Conservation (phyloP, 2,888 invertebrate genomes). For the Ormyrus pomaceus region DNA sequence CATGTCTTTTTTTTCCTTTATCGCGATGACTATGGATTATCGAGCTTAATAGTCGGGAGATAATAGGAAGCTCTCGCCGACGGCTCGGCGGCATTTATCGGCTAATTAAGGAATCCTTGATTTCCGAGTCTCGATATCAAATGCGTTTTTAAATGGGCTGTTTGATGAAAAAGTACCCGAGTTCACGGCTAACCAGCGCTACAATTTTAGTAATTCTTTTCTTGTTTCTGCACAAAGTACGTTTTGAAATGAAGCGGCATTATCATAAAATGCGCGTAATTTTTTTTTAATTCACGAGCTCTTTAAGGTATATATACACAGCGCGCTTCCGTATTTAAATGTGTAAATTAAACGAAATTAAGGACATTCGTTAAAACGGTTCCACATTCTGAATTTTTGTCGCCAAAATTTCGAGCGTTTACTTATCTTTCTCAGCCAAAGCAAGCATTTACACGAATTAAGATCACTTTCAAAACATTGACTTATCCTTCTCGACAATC, state of each 20-base stretch:
- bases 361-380: constrained; percentile 13
- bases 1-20: neutral
- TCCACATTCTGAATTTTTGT: neutral
- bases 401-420: neutral
- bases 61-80: neutral
- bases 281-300: constrained; percentile 4
- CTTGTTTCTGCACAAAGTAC: too few species aligned
- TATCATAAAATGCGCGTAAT: constrained; percentile 26
- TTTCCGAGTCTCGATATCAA: neutral
- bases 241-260: neutral
- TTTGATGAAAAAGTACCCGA: too few species aligned
- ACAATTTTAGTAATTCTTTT: too few species aligned
- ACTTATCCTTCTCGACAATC: too few species aligned
- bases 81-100: neutral
- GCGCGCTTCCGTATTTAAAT: neutral
- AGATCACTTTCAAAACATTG: too few species aligned
- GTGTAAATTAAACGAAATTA: neutral
- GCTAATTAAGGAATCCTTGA: too few species aligned
- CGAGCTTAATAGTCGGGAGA: neutral
- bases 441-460: too few species aligned
- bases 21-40: neutral
- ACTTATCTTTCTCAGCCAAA: too few species aligned
- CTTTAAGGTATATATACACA: neutral
- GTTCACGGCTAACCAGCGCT: too few species aligned
- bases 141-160: neutral